These are phyloP conservation scores for Cephus spinipes DNA, from an alignment of 2,888 invertebrate species.

Conservation along the genomic window DNA sequence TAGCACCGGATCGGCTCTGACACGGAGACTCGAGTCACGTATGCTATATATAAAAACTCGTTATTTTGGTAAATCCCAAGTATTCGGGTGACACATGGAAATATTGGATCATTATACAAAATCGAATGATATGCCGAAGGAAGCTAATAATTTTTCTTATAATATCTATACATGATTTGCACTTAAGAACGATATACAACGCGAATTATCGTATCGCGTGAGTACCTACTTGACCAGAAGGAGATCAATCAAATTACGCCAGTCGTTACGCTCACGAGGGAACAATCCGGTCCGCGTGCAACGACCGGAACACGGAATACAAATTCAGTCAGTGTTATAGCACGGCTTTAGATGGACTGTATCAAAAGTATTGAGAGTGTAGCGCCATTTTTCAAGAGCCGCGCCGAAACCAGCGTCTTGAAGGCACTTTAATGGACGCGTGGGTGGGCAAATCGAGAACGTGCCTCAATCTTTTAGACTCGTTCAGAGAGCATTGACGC, in stretches of 20 bases:
- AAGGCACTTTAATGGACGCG: conserved; percentile 5
- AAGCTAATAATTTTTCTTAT: background rate
- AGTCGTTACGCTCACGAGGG: background rate
- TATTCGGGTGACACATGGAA: background rate
- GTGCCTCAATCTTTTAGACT: background rate
- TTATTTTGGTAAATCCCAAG: background rate
- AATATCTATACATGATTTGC: background rate
- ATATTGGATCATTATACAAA: background rate
- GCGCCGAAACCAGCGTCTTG: conserved; percentile 2
- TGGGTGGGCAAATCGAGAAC: background rate
- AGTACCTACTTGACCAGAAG: background rate
- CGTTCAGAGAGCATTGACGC: background rate
- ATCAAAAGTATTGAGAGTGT: background rate
- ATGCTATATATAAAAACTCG: background rate
- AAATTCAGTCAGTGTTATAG: background rate
- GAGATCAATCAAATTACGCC: background rate
- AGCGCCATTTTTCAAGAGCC: background rate
- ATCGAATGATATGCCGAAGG: background rate
- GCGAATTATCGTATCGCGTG: background rate
- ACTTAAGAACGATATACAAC: background rate
- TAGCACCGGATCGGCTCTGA: no score
- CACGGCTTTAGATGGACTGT: background rate
- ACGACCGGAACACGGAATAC: background rate
- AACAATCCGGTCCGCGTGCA: background rate
- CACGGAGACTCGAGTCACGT: background rate